Conservation (phyloP, 2,113 vertebrate species). For the Heteronetta atricapilla region DNA sequence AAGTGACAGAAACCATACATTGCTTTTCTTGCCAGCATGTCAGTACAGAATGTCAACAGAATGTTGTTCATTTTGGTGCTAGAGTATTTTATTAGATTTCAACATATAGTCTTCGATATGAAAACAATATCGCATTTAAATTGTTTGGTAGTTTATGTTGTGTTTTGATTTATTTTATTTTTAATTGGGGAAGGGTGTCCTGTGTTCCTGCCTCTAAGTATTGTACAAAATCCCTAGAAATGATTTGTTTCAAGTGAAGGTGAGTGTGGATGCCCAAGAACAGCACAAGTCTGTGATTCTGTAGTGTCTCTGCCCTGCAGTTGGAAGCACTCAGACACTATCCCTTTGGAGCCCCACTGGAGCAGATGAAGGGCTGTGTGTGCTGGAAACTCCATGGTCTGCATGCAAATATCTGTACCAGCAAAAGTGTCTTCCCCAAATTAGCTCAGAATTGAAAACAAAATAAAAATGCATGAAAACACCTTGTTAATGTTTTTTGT, state of each 20-base stretch:
- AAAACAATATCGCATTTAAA: not conserved
- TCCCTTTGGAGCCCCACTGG: not conserved
- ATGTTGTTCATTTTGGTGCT: not conserved
- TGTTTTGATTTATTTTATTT: not conserved
- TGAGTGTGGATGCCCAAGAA: not conserved
- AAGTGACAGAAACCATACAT: not conserved
- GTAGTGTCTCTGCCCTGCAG: not conserved
- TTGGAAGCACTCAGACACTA: not conserved
- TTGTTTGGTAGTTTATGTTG: not conserved
- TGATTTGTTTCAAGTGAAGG: not conserved
- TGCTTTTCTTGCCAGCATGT: not conserved
- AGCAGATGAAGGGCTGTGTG: fast-evolving
- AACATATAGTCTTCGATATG: not conserved
- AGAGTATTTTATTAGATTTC: not conserved
- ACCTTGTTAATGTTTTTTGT: not conserved
- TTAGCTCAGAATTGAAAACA: not conserved
- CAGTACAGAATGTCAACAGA: not conserved
- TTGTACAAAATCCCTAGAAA: not conserved
- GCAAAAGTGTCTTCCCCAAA: not conserved
- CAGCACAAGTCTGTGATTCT: not conserved
- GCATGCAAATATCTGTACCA: not conserved
- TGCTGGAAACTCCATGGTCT: not conserved
- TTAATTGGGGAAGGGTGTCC: not conserved
- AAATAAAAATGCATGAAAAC: not conserved
- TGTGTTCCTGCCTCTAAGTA: not conserved